Conservation (phyloP, 2,888 invertebrate genomes). For the Villa cingulata region DNA sequence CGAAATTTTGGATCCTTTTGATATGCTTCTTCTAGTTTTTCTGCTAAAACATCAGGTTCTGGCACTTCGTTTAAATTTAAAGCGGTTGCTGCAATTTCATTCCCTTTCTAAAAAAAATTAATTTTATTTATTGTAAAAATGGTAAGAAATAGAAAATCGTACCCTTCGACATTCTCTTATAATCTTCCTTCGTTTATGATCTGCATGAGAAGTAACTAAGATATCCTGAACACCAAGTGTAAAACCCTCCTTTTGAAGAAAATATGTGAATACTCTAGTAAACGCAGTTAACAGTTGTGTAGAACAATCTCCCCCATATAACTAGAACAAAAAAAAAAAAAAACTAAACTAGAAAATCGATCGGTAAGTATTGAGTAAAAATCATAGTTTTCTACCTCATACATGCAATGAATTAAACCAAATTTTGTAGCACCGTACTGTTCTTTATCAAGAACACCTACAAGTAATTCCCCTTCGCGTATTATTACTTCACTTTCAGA, state of each 20-base stretch:
- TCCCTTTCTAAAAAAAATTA: slow-evolving; percentile 41
- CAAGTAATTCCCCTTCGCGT: slow-evolving; percentile 71
- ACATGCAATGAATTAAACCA: slow-evolving; percentile 88
- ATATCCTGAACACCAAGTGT: slow-evolving; percentile 93
- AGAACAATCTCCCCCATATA: slow-evolving; percentile 83
- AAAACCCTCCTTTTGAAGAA: slow-evolving; percentile 83
- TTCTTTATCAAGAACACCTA: slow-evolving; percentile 82
- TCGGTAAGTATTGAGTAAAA: background rate
- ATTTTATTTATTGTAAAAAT: slow-evolving; percentile 2
- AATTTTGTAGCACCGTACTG: slow-evolving; percentile 93
- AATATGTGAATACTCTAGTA: slow-evolving; percentile 82
- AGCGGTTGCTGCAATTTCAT: slow-evolving; percentile 50
- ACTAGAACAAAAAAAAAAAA: slow-evolving; percentile 38
- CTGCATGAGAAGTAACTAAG: slow-evolving; percentile 58
- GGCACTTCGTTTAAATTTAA: slow-evolving; percentile 51
- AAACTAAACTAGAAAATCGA: background rate
- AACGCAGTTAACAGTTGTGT: slow-evolving; percentile 74
- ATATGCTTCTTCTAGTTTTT: slow-evolving; percentile 57
- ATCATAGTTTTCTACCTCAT: slow-evolving; percentile 45
- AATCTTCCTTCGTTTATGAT: slow-evolving; percentile 54
- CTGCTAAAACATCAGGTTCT: slow-evolving; percentile 44
- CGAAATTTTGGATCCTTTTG: slow-evolving; percentile 62
- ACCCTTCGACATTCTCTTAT: slow-evolving; percentile 48
- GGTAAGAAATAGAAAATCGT: too few relatives aligned
- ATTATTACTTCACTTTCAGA: slow-evolving; percentile 87